A percentile compares a stretch with the other conserved stretches of the same genome.
These are phyloP conservation scores for Antheraea yamamai DNA, from an alignment of 2,888 invertebrate genomes.

Conservation along the genomic window DNA sequence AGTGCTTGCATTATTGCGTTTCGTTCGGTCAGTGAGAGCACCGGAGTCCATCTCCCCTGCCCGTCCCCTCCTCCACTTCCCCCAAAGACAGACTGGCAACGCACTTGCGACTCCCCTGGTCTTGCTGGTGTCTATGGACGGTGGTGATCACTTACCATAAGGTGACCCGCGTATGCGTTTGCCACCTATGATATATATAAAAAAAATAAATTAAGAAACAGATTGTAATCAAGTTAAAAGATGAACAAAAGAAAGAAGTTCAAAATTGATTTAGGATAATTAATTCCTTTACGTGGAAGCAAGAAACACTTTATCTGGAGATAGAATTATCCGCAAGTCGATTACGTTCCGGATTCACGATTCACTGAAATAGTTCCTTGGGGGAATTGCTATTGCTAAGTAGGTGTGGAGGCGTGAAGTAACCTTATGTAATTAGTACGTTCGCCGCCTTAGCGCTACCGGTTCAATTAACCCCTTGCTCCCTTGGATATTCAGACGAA, in stretches of 20 bases:
- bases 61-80: too few species aligned
- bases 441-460: background rate
- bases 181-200: too few species aligned
- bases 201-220: too few species aligned
- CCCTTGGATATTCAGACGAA: background rate
- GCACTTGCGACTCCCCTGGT: too few species aligned
- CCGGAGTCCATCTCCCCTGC: too few species aligned
- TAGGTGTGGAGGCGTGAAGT: constrained; percentile 13
- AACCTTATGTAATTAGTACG: background rate
- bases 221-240: too few species aligned
- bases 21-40: too few species aligned
- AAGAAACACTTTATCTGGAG: background rate
- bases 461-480: constrained; percentile 15
- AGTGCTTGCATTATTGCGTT: too few species aligned
- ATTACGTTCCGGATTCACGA: constrained; percentile 5
- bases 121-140: too few species aligned
- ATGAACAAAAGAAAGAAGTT: background rate
- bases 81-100: too few species aligned
- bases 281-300: background rate
- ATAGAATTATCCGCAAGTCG: constrained; percentile 10
- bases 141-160: too few species aligned
- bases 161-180: too few species aligned
- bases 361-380: constrained; percentile 10
- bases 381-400: constrained; percentile 13
- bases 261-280: background rate